phyloP scores from a whole-genome alignment of 2,888 invertebrate genomes.

The Ichneumoninae sp. region DNA sequence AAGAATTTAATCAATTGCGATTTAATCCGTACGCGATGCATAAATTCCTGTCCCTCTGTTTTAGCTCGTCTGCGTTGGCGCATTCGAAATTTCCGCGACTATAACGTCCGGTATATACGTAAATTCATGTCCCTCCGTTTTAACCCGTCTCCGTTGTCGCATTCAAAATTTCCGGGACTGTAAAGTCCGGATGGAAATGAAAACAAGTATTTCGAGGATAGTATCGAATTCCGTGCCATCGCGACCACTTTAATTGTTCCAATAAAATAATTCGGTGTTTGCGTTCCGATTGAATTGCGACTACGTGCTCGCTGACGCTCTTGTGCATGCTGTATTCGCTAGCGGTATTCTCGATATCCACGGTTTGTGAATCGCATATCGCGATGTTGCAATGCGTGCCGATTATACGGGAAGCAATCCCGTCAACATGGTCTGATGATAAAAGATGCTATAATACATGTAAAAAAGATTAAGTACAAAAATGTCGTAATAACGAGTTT shows the following conservation, averaged over 20 bases:
- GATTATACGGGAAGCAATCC: background rate
- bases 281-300: constrained; percentile 11
- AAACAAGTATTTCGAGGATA: background rate
- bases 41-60: background rate
- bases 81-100: background rate
- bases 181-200: background rate
- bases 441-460: background rate
- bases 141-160: background rate
- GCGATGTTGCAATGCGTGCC: background rate
- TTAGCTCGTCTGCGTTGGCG: background rate
- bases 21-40: constrained; percentile 6
- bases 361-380: background rate
- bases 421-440: background rate
- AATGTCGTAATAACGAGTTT: background rate
- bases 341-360: constrained; percentile 1
- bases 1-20: background rate
- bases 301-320: background rate
- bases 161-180: background rate
- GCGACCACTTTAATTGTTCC: background rate
- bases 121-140: no score
- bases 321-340: background rate
- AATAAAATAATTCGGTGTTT: constrained; percentile 5
- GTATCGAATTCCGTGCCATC: background rate
- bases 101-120: background rate
- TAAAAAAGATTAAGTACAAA: background rate